phyloP scores from a whole-genome alignment of 2,113 vertebrate genomes.

The Scortum barcoo region DNA sequence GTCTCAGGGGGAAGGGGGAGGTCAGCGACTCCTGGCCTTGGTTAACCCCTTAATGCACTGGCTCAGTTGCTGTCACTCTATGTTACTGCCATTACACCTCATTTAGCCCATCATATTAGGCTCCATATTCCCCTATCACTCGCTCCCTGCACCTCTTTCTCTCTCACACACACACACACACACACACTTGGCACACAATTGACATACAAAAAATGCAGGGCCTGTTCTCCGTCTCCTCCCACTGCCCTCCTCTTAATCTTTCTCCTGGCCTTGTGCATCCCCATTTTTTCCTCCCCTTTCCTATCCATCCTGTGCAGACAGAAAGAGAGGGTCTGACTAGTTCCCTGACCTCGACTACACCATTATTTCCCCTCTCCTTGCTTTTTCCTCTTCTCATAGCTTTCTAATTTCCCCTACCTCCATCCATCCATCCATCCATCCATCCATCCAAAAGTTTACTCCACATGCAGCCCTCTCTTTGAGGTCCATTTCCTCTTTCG shows the following conservation, averaged over 20 bases:
- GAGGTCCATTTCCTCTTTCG: conserved; percentile 28
- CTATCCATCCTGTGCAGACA: conserved; percentile 55
- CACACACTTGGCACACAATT: not conserved
- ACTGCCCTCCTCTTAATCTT: conserved; percentile 65
- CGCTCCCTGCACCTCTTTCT: not conserved
- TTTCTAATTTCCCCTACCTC: conserved; percentile 53
- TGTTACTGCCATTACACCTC: conserved; percentile 82
- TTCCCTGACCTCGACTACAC: conserved; percentile 49
- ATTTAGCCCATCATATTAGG: conserved; percentile 78
- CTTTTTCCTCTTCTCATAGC: conserved; percentile 24
- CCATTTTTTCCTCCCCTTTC: conserved; percentile 32
- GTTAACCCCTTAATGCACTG: conserved; percentile 83
- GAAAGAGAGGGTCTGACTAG: conserved; percentile 40
- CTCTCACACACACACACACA: conserved; percentile 26
- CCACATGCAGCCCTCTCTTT: conserved; percentile 31
- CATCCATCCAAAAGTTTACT: conserved; percentile 56
- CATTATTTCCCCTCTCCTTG: conserved; percentile 50
- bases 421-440: conserved; percentile 45
- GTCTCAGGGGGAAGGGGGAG: conserved; percentile 75
- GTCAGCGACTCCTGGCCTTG: conserved; percentile 80
- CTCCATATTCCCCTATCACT: conserved; percentile 69
- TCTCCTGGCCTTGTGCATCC: conserved; percentile 53
- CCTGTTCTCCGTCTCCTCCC: conserved; percentile 46
- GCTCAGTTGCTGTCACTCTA: conserved; percentile 79
- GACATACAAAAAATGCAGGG: conserved; percentile 39